Conservation (phyloP, 2,888 invertebrate species). For the Mongoloraphidia duomilia region DNA sequence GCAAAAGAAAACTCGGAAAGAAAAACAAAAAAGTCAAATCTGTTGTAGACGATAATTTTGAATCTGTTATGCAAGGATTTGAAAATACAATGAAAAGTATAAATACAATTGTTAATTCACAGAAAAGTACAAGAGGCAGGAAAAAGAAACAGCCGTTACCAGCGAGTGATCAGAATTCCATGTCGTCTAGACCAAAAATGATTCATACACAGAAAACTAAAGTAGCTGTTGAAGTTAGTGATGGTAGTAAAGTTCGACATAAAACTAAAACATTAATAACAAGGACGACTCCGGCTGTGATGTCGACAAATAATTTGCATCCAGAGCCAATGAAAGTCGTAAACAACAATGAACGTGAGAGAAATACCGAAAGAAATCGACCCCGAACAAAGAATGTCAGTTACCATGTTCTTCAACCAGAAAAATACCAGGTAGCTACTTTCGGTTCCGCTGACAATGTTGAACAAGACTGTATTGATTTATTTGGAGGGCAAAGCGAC, state of each 20-base stretch:
- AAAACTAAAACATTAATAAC: slow-evolving; percentile 43
- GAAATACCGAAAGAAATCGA: slow-evolving; percentile 32
- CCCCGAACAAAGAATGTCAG: slow-evolving; percentile 52
- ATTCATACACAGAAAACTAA: slow-evolving; percentile 58
- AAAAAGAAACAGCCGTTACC: slow-evolving; percentile 22
- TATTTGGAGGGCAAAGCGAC: slow-evolving; percentile 13
- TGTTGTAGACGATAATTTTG: slow-evolving; percentile 27
- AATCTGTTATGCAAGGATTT: slow-evolving; percentile 32
- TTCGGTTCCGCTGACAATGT: slow-evolving; percentile 27
- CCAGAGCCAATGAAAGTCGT: slow-evolving; percentile 20
- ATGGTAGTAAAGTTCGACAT: slow-evolving; percentile 37
- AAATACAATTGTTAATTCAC: slow-evolving; percentile 30
- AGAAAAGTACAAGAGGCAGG: slow-evolving; percentile 18
- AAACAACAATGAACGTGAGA: slow-evolving; percentile 23
- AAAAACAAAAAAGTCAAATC: slow-evolving; percentile 20
- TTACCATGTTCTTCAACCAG: slow-evolving; percentile 38
- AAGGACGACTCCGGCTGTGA: slow-evolving; percentile 31
- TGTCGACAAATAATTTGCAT: slow-evolving; percentile 14
- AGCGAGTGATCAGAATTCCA: slow-evolving; percentile 21
- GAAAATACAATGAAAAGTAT: slow-evolving; percentile 34
- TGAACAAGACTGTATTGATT: slow-evolving; percentile 9
- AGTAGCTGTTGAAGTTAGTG: slow-evolving; percentile 34
- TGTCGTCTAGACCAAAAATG: slow-evolving; percentile 52
- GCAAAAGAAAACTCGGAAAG: slow-evolving; percentile 25
- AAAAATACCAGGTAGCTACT: slow-evolving; percentile 36